Evolutionary conservation across 2,797 vertebrate genomes (phyloP).

Genomic region (Chelon auratus): DNA sequence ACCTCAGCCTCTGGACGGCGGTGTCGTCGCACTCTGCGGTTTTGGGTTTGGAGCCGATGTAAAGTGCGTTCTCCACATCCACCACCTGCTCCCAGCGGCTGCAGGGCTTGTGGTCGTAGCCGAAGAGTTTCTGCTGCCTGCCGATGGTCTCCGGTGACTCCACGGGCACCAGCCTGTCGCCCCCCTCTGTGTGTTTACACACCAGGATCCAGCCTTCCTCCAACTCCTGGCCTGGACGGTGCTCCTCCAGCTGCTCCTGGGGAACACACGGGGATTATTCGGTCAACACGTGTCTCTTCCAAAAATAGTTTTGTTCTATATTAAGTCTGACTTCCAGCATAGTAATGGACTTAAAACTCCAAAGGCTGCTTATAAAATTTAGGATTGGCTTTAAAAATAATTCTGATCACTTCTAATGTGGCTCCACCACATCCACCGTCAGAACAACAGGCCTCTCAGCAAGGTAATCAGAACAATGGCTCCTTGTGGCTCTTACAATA

Average conservation of each 20-base stretch:
- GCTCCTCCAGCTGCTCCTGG: conserved; percentile 95
- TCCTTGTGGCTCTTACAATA: no score
- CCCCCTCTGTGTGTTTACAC: conserved; percentile 94
- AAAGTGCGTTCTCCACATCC: conserved; percentile 90
- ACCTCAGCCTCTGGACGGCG: conserved; percentile 93
- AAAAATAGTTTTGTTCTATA: no score
- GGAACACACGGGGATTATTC: background rate
- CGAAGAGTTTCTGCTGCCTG: conserved; percentile 94
- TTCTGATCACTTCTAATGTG: no score
- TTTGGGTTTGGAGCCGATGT: conserved; percentile 89
- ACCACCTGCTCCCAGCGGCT: conserved; percentile 97
- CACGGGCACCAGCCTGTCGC: conserved; percentile 93
- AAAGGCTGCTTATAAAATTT: background rate
- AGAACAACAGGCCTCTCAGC: no score
- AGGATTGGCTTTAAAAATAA: no score
- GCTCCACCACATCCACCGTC: background rate
- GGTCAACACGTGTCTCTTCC: background rate
- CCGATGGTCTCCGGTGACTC: conserved; percentile 90
- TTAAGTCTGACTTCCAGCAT: no score
- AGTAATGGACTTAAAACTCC: no score
- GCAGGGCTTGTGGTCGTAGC: conserved; percentile 93
- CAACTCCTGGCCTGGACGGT: conserved; percentile 87
- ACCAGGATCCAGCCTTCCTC: conserved; percentile 96
- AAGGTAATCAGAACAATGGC: no score
- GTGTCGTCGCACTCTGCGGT: conserved; percentile 87